phyloP scores from a whole-genome alignment of 2,113 vertebrate species.

The Vidua macroura region DNA sequence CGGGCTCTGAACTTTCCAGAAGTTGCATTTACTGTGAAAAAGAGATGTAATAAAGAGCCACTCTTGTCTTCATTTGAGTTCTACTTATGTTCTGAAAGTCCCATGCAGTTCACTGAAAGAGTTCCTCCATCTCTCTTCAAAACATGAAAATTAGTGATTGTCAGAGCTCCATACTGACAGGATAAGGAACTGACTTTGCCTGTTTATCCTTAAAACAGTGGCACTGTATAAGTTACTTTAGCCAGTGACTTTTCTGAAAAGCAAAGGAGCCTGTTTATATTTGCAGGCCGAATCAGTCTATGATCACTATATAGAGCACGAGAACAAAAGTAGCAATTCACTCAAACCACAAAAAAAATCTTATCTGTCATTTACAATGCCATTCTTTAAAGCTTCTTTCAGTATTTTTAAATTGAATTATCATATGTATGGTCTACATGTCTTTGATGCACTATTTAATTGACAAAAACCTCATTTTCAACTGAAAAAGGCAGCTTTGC shows the following conservation, averaged over 20 bases:
- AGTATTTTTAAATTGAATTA: constrained; percentile 11
- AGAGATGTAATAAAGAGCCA: not conserved
- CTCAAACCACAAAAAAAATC: not conserved
- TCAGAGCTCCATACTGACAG: not conserved
- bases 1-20: not conserved
- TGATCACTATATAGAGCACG: not conserved
- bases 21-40: not conserved
- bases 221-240: not conserved
- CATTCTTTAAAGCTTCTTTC: constrained; percentile 13
- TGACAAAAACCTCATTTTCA: constrained; percentile 29
- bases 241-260: not conserved
- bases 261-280: not conserved
- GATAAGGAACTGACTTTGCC: not conserved
- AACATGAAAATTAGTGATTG: not conserved
- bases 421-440: not conserved
- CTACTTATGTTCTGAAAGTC: not conserved
- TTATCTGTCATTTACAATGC: not conserved
- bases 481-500: constrained; percentile 9
- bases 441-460: constrained; percentile 41
- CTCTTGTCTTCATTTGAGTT: not conserved
- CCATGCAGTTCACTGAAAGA: not conserved
- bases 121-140: not conserved
- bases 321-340: not conserved
- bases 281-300: not conserved
- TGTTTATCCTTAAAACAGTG: not conserved